phyloP scores from a whole-genome alignment of 2,113 vertebrate genomes.

The Sinocyclocheilus maitianheensis region DNA sequence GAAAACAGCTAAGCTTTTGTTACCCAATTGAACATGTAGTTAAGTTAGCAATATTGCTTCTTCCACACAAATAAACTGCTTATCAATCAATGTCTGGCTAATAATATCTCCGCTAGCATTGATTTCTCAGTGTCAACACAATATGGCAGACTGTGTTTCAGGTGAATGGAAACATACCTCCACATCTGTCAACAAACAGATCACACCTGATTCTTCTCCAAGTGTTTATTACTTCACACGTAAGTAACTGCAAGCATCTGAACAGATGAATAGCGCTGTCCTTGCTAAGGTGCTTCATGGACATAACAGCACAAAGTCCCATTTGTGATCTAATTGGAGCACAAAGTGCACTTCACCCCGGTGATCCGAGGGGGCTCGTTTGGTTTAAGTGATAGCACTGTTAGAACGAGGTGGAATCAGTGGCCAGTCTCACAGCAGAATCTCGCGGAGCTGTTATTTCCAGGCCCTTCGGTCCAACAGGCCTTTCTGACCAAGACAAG shows the following conservation, averaged over 20 bases:
- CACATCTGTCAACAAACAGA: slow-evolving; percentile 27
- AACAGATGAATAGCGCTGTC: not conserved
- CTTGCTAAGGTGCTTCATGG: slow-evolving; percentile 43
- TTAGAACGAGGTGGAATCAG: slow-evolving; percentile 15
- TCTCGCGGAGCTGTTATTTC: not conserved
- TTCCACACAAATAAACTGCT: not conserved
- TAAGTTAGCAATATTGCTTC: not conserved
- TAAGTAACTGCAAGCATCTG: not conserved
- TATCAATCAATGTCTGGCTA: not conserved
- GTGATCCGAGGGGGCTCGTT: slow-evolving; percentile 43
- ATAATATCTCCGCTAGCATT: not conserved
- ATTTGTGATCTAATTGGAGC: slow-evolving; percentile 61
- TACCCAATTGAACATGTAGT: not conserved
- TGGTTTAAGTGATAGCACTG: slow-evolving; percentile 38
- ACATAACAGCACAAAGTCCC: slow-evolving; percentile 60
- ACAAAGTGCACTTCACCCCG: slow-evolving; percentile 52
- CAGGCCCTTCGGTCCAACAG: not conserved
- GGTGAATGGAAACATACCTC: slow-evolving; percentile 16
- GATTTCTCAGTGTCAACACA: not conserved
- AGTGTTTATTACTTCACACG: not conserved
- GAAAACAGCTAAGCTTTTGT: not conserved
- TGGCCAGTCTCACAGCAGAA: slow-evolving; percentile 16
- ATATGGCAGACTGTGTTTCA: not conserved
- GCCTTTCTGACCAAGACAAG: not conserved
- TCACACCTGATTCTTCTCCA: slow-evolving; percentile 14